Evolutionary conservation across 2,113 vertebrate genomes (phyloP), one percentile per base, ranked within the genome.

Genomic region (Struthio camelus): DNA sequence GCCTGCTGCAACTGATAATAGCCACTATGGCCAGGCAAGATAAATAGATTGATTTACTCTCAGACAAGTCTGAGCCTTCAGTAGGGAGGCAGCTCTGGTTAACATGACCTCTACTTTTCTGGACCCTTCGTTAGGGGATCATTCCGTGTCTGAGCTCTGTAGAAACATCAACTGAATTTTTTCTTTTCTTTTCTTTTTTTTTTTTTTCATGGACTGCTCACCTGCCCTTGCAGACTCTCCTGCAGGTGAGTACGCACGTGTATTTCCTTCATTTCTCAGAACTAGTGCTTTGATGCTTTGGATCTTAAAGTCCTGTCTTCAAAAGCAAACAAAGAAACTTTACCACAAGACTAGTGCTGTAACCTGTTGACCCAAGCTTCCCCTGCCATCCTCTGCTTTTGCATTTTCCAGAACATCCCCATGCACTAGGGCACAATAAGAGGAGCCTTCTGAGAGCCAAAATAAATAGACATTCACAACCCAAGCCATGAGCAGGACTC

Each of bases 191-290:
- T 14, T 69, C 72, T 85, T 69, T 17, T 13, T 56, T 34, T 12
- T 53, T 12, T 30, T 28, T 19, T 22, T 61, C 48, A 9, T 59
- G 92, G 14, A 5, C 62, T 27, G 38, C 85, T 84, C 82, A 44
- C 44, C 38, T 70, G 76, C 19, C 34, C 30, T 34, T 76, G 61
- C 94, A 97, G 97, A 97, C 97, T 10, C 95, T 97, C 20, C 66
- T 97, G 87, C 97, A 97, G 94, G 97, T 97, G 83, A 97, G 97
- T 96, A 80, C 77, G 70, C 36, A 11, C 32, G 3, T 22, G 3
- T 12, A 7, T 92, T 81, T 83, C 77, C 36, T 86, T 54, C 4
- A 4, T 28, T 69, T 13, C 54, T 69, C 56, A 58, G 58, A 62
- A 53, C 59, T 40, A 67, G 40, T 32, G 28, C 22, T 80, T 42